A percentile compares a stretch with the other conserved stretches of the same genome.
These are phyloP conservation scores for Trachelus stipa DNA, from an alignment of 2,888 invertebrate genomes.

Conservation along the genomic window DNA sequence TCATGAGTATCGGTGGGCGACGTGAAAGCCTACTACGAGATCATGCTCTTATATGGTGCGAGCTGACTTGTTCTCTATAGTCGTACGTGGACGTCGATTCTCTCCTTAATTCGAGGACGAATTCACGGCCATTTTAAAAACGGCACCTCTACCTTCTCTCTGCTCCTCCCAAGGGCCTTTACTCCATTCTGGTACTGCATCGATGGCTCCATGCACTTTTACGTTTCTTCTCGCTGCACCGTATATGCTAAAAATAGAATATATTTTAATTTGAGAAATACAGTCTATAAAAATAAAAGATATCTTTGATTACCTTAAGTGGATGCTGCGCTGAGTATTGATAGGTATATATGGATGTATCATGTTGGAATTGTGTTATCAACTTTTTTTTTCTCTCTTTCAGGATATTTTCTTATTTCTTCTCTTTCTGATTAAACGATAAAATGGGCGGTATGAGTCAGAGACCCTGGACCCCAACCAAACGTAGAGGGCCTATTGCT, in stretches of 20 bases:
- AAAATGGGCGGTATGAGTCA: conserved; percentile 82
- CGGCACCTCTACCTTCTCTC: background rate
- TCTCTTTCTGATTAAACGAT: background rate
- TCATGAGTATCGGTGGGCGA: conserved; percentile 47
- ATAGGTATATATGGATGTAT: background rate
- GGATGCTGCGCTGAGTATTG: background rate
- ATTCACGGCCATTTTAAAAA: conserved; percentile 31
- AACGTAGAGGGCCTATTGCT: conserved; percentile 87
- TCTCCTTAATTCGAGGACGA: conserved; percentile 46
- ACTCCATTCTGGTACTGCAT: background rate
- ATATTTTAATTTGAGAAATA: too few species aligned
- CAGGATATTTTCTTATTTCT: background rate
- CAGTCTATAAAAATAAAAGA: background rate
- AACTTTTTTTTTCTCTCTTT: background rate
- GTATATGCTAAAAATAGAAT: background rate
- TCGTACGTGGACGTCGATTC: conserved; percentile 32
- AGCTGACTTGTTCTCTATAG: conserved; percentile 36
- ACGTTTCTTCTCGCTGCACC: background rate
- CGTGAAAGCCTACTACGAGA: conserved; percentile 48
- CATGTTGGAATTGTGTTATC: background rate
- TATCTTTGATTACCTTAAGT: background rate
- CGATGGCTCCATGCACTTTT: background rate
- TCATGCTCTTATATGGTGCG: conserved; percentile 54
- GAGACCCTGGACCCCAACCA: conserved; percentile 91
- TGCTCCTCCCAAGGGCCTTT: background rate